Conservation (phyloP, 2,888 invertebrate genomes). For the Machimus rusticus region DNA sequence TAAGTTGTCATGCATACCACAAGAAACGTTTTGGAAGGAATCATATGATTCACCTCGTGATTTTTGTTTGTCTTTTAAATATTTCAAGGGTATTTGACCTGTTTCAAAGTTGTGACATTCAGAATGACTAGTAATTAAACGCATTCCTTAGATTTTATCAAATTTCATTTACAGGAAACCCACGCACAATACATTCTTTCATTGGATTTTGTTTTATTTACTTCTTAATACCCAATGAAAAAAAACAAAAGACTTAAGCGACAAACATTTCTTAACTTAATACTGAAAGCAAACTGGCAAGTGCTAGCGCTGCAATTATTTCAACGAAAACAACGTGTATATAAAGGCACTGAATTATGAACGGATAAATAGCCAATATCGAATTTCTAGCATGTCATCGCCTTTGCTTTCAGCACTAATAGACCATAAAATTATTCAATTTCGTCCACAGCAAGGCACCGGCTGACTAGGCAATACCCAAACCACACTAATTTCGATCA, state of each 20-base stretch:
- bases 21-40: background rate
- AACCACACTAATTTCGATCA: background rate
- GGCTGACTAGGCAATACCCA: conserved; percentile 10
- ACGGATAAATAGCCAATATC: background rate
- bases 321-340: background rate
- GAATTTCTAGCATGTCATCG: conserved; percentile 45
- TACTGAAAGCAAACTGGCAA: background rate
- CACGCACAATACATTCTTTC: background rate
- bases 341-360: background rate
- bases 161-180: background rate
- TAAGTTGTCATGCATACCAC: background rate
- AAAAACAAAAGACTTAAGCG: conserved; percentile 39
- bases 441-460: conserved; percentile 41
- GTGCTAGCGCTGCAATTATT: background rate
- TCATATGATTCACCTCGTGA: background rate
- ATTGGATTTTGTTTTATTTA: background rate
- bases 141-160: conserved; percentile 22
- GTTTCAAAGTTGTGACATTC: background rate
- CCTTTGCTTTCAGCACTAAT: conserved; percentile 39
- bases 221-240: background rate
- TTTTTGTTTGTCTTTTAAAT: background rate
- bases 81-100: background rate
- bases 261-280: background rate
- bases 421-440: conserved; percentile 45
- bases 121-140: background rate